Percentiles rank a stretch among this genome's conserved stretches.
Evolutionary conservation across 1,140 invertebrate genomes (phyloP).

Genomic region (Anagrus nilaparvatae): DNA sequence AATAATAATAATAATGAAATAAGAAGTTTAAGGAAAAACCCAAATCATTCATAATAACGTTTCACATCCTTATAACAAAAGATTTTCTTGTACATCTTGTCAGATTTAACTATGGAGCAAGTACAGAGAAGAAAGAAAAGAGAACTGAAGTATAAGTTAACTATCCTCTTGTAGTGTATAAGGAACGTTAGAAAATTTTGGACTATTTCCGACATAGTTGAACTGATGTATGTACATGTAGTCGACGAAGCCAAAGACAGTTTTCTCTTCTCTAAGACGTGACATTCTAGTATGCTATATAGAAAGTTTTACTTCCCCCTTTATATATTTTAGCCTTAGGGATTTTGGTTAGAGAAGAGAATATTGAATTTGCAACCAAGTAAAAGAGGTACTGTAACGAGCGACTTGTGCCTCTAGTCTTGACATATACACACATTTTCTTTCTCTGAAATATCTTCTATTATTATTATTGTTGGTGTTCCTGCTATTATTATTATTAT

Average conservation of each 20-base stretch:
- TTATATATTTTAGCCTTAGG: slow-evolving; percentile 40
- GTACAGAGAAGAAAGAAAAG: background rate
- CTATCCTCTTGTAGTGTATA: slow-evolving; percentile 14
- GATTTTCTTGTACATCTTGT: slow-evolving; percentile 25
- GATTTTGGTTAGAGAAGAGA: slow-evolving; percentile 45
- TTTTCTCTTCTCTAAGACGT: no score
- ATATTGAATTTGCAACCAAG: slow-evolving; percentile 42
- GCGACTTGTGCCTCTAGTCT: slow-evolving; percentile 23
- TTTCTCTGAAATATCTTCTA: slow-evolving; percentile 3
- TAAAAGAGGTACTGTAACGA: slow-evolving; percentile 36
- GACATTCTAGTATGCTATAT: slow-evolving; percentile 22
- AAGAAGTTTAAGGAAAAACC: background rate
- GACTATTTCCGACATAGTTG: slow-evolving; percentile 23
- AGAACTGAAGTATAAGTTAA: slow-evolving; percentile 11
- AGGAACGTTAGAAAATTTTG: slow-evolving; percentile 30
- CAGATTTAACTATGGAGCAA: slow-evolving; percentile 28
- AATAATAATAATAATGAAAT: background rate
- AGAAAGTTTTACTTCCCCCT: slow-evolving; percentile 35
- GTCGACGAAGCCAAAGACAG: slow-evolving; percentile 22
- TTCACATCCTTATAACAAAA: background rate
- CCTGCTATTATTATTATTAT: slow-evolving; percentile 35
- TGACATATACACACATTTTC: slow-evolving; percentile 9
- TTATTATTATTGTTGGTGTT: slow-evolving; percentile 35
- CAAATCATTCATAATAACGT: background rate
- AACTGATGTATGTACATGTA: slow-evolving; percentile 11